Conservation (phyloP, 2,888 invertebrate species). For the Conistra vaccinii region DNA sequence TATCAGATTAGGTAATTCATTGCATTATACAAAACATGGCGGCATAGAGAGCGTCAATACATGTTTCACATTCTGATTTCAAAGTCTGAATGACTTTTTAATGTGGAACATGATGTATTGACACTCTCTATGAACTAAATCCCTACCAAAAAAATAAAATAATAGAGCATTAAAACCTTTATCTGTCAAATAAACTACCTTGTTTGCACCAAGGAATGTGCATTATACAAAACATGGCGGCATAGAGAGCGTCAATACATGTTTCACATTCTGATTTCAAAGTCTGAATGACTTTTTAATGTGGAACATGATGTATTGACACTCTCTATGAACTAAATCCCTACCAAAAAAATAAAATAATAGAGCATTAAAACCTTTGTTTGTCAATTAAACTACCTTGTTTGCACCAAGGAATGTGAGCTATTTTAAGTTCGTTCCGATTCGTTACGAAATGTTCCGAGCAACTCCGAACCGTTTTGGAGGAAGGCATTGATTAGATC, state of each 20-base stretch:
- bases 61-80: too few relatives aligned
- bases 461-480: slow-evolving; percentile 19
- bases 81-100: too few relatives aligned
- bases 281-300: too few relatives aligned
- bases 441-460: slow-evolving; percentile 23
- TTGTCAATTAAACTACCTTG: slow-evolving; percentile 1
- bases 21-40: neutral
- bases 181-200: slow-evolving; percentile 1
- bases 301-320: too few relatives aligned
- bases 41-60: neutral
- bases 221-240: neutral
- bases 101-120: too few relatives aligned
- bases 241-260: neutral
- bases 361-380: neutral
- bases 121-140: too few relatives aligned
- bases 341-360: too few relatives aligned
- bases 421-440: slow-evolving; percentile 25
- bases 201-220: neutral
- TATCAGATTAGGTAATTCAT: neutral
- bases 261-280: too few relatives aligned
- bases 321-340: too few relatives aligned
- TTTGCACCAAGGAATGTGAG: neutral
- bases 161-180: neutral
- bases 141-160: too few relatives aligned
- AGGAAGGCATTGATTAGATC: slow-evolving; percentile 49